A percentile compares a stretch with the other conserved stretches of the same genome.
Conservation (phyloP, 1,140 invertebrate species). For the Eriosoma lanigerum region DNA sequence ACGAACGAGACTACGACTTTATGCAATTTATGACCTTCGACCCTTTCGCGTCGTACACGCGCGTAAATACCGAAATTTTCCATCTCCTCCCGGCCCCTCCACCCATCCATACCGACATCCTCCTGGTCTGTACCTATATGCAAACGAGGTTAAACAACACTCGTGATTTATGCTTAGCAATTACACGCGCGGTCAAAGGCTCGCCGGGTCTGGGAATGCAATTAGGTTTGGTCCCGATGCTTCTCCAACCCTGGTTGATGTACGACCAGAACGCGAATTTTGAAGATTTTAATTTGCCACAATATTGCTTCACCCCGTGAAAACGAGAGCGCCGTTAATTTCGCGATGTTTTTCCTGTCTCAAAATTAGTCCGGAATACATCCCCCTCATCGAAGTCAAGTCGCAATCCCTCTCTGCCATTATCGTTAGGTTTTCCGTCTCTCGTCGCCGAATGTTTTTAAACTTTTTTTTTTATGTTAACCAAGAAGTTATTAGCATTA, state of each 20-base stretch:
- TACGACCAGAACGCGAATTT: constrained; percentile 40
- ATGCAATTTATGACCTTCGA: constrained; percentile 37
- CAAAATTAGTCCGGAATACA: constrained; percentile 21
- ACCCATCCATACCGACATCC: too few relatives aligned
- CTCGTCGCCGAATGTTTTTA: background rate
- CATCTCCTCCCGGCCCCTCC: background rate
- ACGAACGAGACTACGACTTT: background rate
- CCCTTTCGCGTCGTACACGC: background rate
- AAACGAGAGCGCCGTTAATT: constrained; percentile 44
- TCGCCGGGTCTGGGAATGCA: constrained; percentile 39
- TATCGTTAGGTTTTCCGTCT: constrained; percentile 10
- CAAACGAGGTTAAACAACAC: constrained; percentile 14
- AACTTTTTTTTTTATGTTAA: background rate
- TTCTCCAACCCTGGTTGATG: constrained; percentile 26
- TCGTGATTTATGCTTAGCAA: constrained; percentile 44
- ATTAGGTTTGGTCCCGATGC: constrained; percentile 9
- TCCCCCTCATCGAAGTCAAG: background rate
- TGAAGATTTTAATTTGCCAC: constrained; percentile 51
- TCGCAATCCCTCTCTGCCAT: background rate
- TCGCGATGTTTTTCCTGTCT: constrained; percentile 23
- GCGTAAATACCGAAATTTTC: constrained; percentile 14
- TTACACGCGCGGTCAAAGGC: constrained; percentile 46
- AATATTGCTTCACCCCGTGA: background rate
- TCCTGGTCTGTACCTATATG: background rate
- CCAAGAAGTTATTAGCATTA: constrained; percentile 45